Percentiles rank a stretch among this genome's conserved stretches.
Evolutionary conservation across 2,888 invertebrate genomes (phyloP).

Genomic region (Graphium colonna): DNA sequence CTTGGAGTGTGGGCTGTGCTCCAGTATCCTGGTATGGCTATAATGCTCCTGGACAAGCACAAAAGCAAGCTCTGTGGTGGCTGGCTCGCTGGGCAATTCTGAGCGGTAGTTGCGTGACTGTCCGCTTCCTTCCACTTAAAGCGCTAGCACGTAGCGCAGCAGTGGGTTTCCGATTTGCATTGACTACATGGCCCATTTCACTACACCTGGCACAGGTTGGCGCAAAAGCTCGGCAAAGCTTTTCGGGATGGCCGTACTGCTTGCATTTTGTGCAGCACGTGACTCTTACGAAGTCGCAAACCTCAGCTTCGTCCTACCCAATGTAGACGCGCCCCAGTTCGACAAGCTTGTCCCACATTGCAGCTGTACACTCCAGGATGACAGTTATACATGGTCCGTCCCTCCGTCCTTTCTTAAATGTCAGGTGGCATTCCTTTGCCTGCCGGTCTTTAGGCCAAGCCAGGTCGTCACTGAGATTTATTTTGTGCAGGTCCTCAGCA

Average conservation of each 20-base stretch:
- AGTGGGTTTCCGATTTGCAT: no score
- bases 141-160: no score
- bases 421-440: not conserved
- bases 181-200: constrained; percentile 22
- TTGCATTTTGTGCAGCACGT: no score
- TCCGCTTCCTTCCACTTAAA: constrained; percentile 20
- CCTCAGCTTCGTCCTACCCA: constrained; percentile 30
- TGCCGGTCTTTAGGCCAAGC: not conserved
- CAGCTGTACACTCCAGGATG: constrained; percentile 23
- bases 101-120: constrained; percentile 24
- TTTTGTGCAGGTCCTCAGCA: constrained; percentile 13
- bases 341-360: not conserved
- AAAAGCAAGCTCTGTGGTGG: not conserved
- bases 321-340: no score
- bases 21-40: no score
- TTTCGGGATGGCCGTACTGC: constrained; percentile 39
- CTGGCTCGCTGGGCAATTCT: constrained; percentile 27
- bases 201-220: constrained; percentile 34
- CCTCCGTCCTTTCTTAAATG: no score
- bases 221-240: constrained; percentile 27
- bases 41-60: not conserved
- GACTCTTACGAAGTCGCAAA: no score
- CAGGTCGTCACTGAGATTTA: no score
- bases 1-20: no score
- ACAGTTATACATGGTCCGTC: not conserved